A percentile compares a stretch with the other conserved stretches of the same genome.
Conservation (phyloP, 2,888 invertebrate genomes). For the Eristalis tenax region DNA sequence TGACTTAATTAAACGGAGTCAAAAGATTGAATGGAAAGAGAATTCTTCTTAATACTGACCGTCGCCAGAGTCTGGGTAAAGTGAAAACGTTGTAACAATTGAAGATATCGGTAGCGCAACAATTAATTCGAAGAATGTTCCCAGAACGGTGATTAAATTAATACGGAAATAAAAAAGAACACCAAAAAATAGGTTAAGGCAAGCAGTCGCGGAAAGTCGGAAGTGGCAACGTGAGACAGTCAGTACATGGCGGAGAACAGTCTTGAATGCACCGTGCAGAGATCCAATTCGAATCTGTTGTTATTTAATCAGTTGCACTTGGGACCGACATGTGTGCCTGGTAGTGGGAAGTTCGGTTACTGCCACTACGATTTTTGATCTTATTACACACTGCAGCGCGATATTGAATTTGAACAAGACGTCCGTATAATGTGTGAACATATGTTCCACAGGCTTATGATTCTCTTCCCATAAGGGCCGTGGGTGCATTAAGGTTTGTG, state of each 20-base stretch:
- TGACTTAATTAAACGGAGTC: conserved; percentile 59
- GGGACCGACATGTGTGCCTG: neutral
- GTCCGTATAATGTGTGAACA: conserved; percentile 35
- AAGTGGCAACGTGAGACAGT: conserved; percentile 16
- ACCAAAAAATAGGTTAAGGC: conserved; percentile 49
- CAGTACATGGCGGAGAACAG: conserved; percentile 11
- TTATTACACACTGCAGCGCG: conserved; percentile 32
- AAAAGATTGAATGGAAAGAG: conserved; percentile 50
- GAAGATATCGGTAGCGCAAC: conserved; percentile 59
- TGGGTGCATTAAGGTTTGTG: conserved; percentile 47
- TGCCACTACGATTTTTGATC: conserved; percentile 5
- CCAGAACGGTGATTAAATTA: conserved; percentile 59
- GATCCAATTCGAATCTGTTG: conserved; percentile 40
- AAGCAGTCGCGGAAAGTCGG: conserved; percentile 11
- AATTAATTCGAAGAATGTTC: conserved; percentile 65
- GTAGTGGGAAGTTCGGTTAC: neutral
- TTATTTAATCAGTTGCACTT: conserved; percentile 52
- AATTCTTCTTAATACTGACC: conserved; percentile 43
- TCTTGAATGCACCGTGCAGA: conserved; percentile 19
- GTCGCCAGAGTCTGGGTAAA: conserved; percentile 19
- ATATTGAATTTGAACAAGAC: conserved; percentile 24
- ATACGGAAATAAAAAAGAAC: conserved; percentile 26
- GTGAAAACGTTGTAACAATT: conserved; percentile 66
- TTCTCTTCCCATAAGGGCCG: conserved; percentile 24
- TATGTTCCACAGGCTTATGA: conserved; percentile 23